These are phyloP conservation scores for Perca schrenkii DNA, from an alignment of 2,113 vertebrate species.

Conservation along the genomic window DNA sequence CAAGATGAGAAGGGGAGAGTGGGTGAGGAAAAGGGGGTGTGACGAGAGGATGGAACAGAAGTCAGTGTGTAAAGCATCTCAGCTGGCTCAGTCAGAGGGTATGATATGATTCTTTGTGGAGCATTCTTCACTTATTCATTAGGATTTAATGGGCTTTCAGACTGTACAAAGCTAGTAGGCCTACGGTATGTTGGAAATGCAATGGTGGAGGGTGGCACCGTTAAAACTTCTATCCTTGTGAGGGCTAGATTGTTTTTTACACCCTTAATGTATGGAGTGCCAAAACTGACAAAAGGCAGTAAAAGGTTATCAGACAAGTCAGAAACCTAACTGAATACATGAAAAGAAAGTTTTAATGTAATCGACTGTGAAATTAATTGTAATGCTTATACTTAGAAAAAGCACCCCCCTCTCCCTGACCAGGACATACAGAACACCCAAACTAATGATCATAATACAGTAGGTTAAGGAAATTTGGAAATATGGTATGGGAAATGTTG, in stretches of 20 bases:
- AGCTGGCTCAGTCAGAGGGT: background rate
- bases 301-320: background rate
- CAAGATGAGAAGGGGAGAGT: background rate
- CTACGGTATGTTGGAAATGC: background rate
- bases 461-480: background rate
- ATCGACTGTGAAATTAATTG: background rate
- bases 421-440: too few species aligned
- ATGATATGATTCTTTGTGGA: background rate
- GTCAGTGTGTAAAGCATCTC: constrained; percentile 33
- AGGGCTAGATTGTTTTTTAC: background rate
- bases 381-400: too few species aligned
- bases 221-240: background rate
- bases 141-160: constrained; percentile 31
- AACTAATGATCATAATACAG: background rate
- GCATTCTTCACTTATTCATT: constrained; percentile 40
- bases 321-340: background rate
- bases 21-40: background rate
- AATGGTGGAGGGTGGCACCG: background rate
- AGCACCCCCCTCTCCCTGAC: too few species aligned
- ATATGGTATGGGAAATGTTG: background rate
- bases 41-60: background rate
- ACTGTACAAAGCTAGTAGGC: background rate
- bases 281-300: background rate
- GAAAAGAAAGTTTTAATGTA: background rate
- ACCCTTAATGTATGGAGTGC: background rate